phyloP scores from a whole-genome alignment of 1,140 invertebrate genomes.

The Aphelenchoides avenae region DNA sequence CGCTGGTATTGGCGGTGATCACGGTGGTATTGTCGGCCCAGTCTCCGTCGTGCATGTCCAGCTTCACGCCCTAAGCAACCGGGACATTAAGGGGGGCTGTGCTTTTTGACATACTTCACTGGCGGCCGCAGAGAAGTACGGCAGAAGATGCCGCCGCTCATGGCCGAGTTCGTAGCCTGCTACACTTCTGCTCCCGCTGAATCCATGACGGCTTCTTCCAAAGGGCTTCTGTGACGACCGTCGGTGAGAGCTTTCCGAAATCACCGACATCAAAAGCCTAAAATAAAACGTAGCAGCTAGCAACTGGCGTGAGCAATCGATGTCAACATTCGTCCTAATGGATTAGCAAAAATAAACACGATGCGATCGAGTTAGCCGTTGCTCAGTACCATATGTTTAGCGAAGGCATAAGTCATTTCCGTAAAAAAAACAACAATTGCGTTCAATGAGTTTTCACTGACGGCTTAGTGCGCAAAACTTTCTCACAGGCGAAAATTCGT shows the following conservation, averaged over 20 bases:
- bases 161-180: slow-evolving; percentile 3
- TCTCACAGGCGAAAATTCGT: too few relatives aligned
- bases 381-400: too few relatives aligned
- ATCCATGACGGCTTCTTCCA: slow-evolving; percentile 4
- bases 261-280: slow-evolving; percentile 5
- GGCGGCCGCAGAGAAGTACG: slow-evolving; percentile 25
- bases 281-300: too few relatives aligned
- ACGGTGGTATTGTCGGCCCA: slow-evolving; percentile 40
- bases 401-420: too few relatives aligned
- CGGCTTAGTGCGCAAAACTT: too few relatives aligned
- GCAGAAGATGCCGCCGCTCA: slow-evolving; percentile 16
- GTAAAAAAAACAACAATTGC: too few relatives aligned
- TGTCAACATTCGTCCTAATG: too few relatives aligned
- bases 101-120: slow-evolving; percentile 14
- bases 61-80: slow-evolving; percentile 17
- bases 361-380: too few relatives aligned
- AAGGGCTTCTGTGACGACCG: slow-evolving; percentile 7
- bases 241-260: too few relatives aligned
- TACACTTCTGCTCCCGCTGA: slow-evolving; percentile 16
- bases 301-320: too few relatives aligned
- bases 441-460: too few relatives aligned
- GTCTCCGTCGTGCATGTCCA: slow-evolving; percentile 23
- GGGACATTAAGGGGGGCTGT: slow-evolving; percentile 1
- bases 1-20: slow-evolving; percentile 30
- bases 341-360: too few relatives aligned